These are phyloP conservation scores for Zophobas morio DNA, from an alignment of 1,140 invertebrate species.

Conservation along the genomic window DNA sequence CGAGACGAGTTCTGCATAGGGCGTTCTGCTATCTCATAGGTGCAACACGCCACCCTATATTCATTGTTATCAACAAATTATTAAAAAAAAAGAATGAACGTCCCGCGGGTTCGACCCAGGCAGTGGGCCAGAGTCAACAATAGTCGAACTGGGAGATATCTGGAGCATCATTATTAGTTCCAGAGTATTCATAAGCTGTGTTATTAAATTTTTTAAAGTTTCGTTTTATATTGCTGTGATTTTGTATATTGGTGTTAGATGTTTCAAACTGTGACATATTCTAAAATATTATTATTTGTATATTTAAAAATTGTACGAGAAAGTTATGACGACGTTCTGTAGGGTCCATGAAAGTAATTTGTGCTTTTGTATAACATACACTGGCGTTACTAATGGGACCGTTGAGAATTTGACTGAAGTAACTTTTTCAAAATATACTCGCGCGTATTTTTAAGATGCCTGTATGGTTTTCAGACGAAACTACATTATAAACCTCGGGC, in stretches of 20 bases:
- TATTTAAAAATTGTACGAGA: conserved; percentile 11
- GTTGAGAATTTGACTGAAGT: conserved; percentile 18
- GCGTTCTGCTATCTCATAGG: conserved; percentile 48
- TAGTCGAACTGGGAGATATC: conserved; percentile 65
- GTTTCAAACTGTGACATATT: conserved; percentile 49
- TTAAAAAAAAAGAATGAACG: conserved; percentile 50
- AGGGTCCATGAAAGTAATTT: background rate
- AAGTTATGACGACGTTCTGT: conserved; percentile 6
- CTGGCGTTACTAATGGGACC: background rate
- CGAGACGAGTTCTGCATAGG: conserved; percentile 35
- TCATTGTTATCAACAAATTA: conserved; percentile 47
- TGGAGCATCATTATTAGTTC: conserved; percentile 58
- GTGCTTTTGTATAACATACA: background rate
- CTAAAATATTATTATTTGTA: conserved; percentile 35
- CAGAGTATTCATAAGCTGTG: conserved; percentile 57
- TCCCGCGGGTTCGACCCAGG: conserved; percentile 58
- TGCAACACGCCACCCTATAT: conserved; percentile 53
- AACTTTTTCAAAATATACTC: conserved; percentile 18
- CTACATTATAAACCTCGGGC: conserved; percentile 57
- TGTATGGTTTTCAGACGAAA: conserved; percentile 57
- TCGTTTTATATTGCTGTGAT: conserved; percentile 64
- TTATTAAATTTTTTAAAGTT: conserved; percentile 52
- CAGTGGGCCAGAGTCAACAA: conserved; percentile 59
- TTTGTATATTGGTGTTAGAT: conserved; percentile 61
- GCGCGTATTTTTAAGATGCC: conserved; percentile 48